Evolutionary conservation across 2,888 invertebrate genomes (phyloP).

Genomic region (Eulithis testata): DNA sequence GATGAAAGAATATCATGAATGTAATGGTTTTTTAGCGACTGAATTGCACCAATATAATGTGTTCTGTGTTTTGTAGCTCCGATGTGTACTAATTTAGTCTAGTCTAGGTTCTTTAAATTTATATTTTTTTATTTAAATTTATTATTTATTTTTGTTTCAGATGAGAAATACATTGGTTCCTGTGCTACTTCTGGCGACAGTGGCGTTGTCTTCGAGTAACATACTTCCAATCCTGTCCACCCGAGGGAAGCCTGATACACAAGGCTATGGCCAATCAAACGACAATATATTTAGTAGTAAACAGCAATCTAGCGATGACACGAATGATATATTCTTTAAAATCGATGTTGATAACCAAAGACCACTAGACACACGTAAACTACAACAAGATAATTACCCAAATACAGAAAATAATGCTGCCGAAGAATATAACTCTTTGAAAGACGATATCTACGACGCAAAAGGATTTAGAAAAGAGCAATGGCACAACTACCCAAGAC

Average conservation of each 20-base stretch:
- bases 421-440: conserved; percentile 14
- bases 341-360: conserved; percentile 43
- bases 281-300: conserved; percentile 73
- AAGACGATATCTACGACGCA: conserved; percentile 60
- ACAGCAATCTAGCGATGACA: conserved; percentile 55
- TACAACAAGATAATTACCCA: conserved; percentile 6
- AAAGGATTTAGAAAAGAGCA: conserved; percentile 73
- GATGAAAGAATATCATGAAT: too few species aligned
- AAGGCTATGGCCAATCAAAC: conserved; percentile 58
- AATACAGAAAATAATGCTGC: conserved; percentile 17
- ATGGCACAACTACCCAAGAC: conserved; percentile 77
- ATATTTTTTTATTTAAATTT: conserved; percentile 5
- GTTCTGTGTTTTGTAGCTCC: too few species aligned
- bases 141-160: conserved; percentile 68
- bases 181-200: conserved; percentile 66
- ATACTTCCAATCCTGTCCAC: conserved; percentile 65
- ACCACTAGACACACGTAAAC: conserved; percentile 33
- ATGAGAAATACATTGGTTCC: conserved; percentile 67
- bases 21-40: too few species aligned
- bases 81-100: not conserved
- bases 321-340: conserved; percentile 64
- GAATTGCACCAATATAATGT: too few species aligned
- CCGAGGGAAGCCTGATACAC: conserved; percentile 56
- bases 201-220: conserved; percentile 72
- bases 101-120: not conserved